These are phyloP conservation scores for Melanotaenia maccullochi DNA, from an alignment of 2,797 vertebrate species.

Conservation along the genomic window DNA sequence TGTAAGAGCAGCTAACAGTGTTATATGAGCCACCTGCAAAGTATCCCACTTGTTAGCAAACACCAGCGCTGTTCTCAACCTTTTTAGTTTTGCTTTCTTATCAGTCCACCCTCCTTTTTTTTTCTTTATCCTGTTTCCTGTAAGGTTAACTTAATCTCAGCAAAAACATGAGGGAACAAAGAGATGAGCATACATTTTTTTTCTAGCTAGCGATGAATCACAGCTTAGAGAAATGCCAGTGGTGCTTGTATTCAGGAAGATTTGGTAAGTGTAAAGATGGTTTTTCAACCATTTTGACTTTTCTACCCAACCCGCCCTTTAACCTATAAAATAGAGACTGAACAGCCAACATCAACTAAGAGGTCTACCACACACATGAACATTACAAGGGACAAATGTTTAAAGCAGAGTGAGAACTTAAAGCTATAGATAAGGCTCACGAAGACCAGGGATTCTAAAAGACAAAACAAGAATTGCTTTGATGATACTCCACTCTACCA, in stretches of 20 bases:
- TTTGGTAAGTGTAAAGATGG: neutral
- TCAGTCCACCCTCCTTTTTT: neutral
- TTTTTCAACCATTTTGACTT: neutral
- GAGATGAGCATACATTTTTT: neutral
- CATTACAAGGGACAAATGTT: neutral
- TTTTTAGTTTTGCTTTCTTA: neutral
- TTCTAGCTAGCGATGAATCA: neutral
- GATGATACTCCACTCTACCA: too few species aligned
- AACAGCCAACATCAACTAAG: fast-evolving
- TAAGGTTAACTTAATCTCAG: neutral
- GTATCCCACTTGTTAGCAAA: neutral
- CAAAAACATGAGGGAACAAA: neutral
- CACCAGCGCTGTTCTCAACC: neutral
- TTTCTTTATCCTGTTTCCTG: neutral
- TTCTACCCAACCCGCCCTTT: neutral
- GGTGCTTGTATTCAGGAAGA: neutral
- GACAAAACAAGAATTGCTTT: neutral
- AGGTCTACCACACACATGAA: too few species aligned
- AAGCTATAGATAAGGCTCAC: neutral
- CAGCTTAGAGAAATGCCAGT: neutral
- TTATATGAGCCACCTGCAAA: neutral
- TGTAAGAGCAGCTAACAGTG: neutral
- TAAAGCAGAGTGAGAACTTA: neutral
- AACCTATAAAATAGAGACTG: neutral
- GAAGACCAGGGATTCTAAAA: neutral